These are phyloP conservation scores for Sinocyclocheilus grahami DNA, from an alignment of 2,113 vertebrate genomes.

Conservation along the genomic window DNA sequence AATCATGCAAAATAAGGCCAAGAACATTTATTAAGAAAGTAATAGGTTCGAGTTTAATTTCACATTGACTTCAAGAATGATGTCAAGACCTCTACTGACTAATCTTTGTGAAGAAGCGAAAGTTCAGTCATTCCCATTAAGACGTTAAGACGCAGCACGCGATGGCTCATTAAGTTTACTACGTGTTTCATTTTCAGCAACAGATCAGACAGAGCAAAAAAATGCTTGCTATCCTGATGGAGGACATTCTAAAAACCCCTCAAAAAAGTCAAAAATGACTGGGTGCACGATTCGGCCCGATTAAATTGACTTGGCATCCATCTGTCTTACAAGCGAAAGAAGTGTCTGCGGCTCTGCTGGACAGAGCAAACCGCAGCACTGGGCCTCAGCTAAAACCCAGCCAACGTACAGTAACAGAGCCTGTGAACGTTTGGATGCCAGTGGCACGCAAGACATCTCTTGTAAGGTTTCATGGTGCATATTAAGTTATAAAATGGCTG, in stretches of 20 bases:
- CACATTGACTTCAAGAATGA: neutral
- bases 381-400: constrained; percentile 22
- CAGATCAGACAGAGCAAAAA: neutral
- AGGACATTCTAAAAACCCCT: neutral
- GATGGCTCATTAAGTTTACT: constrained; percentile 8
- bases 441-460: constrained; percentile 34
- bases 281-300: neutral
- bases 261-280: neutral
- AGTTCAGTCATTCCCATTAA: constrained; percentile 1
- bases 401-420: neutral
- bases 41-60: neutral
- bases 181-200: constrained; percentile 43
- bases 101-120: neutral
- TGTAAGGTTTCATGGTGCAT: constrained; percentile 48
- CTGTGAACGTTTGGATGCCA: constrained; percentile 38
- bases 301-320: constrained; percentile 22
- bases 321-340: neutral
- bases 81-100: neutral
- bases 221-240: neutral
- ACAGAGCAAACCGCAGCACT: constrained; percentile 17
- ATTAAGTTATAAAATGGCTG: constrained; percentile 60
- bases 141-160: neutral
- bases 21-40: neutral
- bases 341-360: neutral
- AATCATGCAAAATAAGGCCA: neutral